Conservation (phyloP, 2,113 vertebrate genomes). For the Synodontis membranacea region DNA sequence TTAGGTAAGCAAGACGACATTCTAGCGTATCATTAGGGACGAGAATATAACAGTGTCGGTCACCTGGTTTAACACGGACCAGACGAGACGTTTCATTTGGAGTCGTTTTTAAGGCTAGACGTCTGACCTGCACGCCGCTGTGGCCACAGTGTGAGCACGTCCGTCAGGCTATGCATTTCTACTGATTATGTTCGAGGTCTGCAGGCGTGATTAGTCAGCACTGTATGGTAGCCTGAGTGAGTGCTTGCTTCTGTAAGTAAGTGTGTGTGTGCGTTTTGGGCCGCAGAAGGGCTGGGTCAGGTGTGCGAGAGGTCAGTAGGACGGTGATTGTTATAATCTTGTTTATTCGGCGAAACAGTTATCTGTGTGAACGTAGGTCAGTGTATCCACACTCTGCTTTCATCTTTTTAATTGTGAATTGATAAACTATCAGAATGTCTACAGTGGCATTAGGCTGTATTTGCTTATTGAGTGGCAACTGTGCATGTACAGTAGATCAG, state of each 20-base stretch:
- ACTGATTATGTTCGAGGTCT: slow-evolving; percentile 8
- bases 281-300: slow-evolving; percentile 4
- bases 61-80: neutral
- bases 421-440: neutral
- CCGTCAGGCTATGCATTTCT: slow-evolving; percentile 4
- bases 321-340: neutral
- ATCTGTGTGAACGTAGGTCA: neutral
- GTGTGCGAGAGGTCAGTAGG: slow-evolving; percentile 25
- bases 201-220: neutral
- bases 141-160: neutral
- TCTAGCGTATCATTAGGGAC: slow-evolving; percentile 12
- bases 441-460: neutral
- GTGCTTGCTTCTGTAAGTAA: neutral
- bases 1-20: slow-evolving; percentile 37
- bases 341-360: neutral
- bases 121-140: neutral
- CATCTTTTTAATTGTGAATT: neutral
- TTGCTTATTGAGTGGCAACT: neutral
- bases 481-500: neutral
- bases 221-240: neutral
- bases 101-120: neutral
- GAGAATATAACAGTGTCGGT: slow-evolving; percentile 18
- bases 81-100: slow-evolving; percentile 7
- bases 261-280: neutral
- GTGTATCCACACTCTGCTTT: neutral